These are phyloP conservation scores for Meganola albula DNA, from an alignment of 2,888 invertebrate species.

Conservation along the genomic window DNA sequence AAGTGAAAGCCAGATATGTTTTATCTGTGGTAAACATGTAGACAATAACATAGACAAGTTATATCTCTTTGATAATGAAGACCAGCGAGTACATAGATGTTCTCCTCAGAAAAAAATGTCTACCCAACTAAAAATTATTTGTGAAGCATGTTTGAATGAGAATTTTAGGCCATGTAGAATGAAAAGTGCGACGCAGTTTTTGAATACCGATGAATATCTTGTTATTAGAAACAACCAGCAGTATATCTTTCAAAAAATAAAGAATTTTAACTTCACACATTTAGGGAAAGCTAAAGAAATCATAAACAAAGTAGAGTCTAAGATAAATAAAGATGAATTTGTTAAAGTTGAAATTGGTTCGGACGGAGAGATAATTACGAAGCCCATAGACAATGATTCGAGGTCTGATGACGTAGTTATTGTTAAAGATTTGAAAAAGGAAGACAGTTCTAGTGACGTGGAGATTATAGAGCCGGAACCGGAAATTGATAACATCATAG, in stretches of 20 bases:
- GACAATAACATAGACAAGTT: slow-evolving; percentile 50
- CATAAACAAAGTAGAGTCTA: slow-evolving; percentile 28
- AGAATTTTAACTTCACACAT: slow-evolving; percentile 34
- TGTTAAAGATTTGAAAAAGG: slow-evolving; percentile 40
- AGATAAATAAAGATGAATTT: slow-evolving; percentile 40
- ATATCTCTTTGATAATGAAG: slow-evolving; percentile 67
- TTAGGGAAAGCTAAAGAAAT: slow-evolving; percentile 25
- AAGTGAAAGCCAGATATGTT: slow-evolving; percentile 53
- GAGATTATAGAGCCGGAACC: slow-evolving; percentile 56
- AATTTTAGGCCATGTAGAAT: slow-evolving; percentile 55
- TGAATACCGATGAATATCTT: slow-evolving; percentile 59
- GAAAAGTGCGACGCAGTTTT: slow-evolving; percentile 55
- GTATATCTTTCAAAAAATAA: slow-evolving; percentile 61
- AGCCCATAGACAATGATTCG: slow-evolving; percentile 41
- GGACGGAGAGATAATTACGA: slow-evolving; percentile 59
- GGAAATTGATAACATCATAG: slow-evolving; percentile 56
- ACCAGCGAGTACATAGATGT: slow-evolving; percentile 58
- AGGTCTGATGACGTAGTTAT: slow-evolving; percentile 43
- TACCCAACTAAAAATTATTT: slow-evolving; percentile 60
- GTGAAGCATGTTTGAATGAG: slow-evolving; percentile 52
- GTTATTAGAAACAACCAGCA: slow-evolving; percentile 69
- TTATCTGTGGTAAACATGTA: slow-evolving; percentile 56
- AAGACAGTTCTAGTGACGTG: slow-evolving; percentile 55
- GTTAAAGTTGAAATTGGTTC: slow-evolving; percentile 67
- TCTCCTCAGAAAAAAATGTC: slow-evolving; percentile 55